Conservation (phyloP, 2,888 invertebrate species). For the Andrena chrysosceles region DNA sequence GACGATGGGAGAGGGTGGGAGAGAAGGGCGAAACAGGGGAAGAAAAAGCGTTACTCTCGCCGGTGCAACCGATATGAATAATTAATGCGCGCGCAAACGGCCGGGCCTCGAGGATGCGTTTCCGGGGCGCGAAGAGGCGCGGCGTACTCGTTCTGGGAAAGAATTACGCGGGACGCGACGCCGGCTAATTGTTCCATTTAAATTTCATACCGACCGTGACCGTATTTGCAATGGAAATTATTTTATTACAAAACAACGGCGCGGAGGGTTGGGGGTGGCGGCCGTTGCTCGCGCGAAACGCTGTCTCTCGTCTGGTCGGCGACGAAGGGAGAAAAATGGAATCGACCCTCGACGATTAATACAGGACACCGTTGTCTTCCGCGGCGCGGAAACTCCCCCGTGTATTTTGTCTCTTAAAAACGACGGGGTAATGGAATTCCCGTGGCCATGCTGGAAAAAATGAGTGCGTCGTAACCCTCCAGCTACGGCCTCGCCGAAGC, state of each 20-base stretch:
- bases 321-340: too few relatives aligned
- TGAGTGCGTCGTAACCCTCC: too few relatives aligned
- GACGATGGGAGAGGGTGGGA: background rate
- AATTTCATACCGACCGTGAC: conserved; percentile 30
- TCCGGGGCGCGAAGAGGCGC: conserved; percentile 24
- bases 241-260: conserved; percentile 20
- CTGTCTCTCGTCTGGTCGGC: too few relatives aligned
- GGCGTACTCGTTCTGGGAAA: conserved; percentile 17
- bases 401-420: too few relatives aligned
- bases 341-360: too few relatives aligned
- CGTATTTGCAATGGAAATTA: conserved; percentile 41
- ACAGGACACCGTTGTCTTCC: too few relatives aligned
- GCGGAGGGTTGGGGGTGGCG: background rate
- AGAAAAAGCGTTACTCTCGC: conserved; percentile 3
- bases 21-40: background rate
- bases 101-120: conserved; percentile 9
- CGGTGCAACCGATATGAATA: conserved; percentile 22
- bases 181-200: conserved; percentile 42
- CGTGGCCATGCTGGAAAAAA: too few relatives aligned
- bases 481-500: too few relatives aligned
- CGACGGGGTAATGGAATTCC: too few relatives aligned
- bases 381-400: too few relatives aligned
- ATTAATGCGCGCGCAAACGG: conserved; percentile 21
- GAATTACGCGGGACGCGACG: conserved; percentile 25
- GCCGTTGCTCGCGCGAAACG: background rate